Conservation (phyloP, 2,797 vertebrate genomes). For the Gallirallus australis region DNA sequence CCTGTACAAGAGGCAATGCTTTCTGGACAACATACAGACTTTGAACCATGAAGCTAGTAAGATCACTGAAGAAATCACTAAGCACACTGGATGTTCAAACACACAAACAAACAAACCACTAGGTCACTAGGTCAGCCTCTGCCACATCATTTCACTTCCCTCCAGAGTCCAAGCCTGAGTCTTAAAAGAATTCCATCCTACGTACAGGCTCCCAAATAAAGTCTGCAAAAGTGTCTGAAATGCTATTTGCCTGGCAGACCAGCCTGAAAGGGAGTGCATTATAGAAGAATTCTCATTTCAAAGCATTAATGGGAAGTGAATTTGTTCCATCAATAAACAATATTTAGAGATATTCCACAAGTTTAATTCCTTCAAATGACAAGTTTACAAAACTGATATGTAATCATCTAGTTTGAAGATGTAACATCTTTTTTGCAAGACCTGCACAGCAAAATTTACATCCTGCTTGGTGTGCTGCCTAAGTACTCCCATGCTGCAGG, state of each 20-base stretch:
- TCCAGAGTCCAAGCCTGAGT: neutral
- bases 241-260: neutral
- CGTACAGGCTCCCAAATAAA: neutral
- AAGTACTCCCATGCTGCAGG: neutral
- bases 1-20: neutral
- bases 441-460: neutral
- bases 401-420: neutral
- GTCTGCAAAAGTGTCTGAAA: neutral
- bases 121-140: neutral
- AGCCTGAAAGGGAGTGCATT: neutral
- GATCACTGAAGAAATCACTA: neutral
- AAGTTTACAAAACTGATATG: neutral
- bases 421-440: neutral
- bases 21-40: neutral
- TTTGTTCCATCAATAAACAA: neutral
- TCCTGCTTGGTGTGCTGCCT: neutral
- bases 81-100: neutral
- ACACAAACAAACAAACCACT: neutral
- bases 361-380: neutral
- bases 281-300: neutral
- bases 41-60: neutral
- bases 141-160: neutral
- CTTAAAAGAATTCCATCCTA: neutral
- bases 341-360: neutral
- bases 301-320: neutral